Percentiles rank a stretch among this genome's conserved stretches.
These are phyloP conservation scores for Drosophila colorata DNA, from an alignment of 2,888 invertebrate genomes.

Conservation along the genomic window DNA sequence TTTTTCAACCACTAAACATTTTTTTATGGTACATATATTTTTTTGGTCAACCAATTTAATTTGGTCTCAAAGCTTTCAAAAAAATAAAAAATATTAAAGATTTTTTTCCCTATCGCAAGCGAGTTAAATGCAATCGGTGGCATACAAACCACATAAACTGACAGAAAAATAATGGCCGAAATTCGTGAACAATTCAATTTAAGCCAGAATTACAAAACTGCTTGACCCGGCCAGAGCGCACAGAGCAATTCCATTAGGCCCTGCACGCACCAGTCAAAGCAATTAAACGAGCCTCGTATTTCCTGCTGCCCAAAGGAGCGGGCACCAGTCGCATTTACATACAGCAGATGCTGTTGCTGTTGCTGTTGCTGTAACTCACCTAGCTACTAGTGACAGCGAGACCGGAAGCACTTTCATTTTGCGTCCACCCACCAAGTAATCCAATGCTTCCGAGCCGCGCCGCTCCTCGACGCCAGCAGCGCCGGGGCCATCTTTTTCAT, in stretches of 20 bases:
- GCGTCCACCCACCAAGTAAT: slow-evolving; percentile 93
- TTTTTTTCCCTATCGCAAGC: neutral
- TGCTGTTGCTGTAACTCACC: slow-evolving; percentile 85
- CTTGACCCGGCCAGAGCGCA: slow-evolving; percentile 16
- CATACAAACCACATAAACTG: slow-evolving; percentile 8
- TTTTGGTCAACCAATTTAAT: neutral
- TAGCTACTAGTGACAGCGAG: slow-evolving; percentile 93
- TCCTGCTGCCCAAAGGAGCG: slow-evolving; percentile 20
- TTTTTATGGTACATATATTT: too few relatives aligned
- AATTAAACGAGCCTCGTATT: slow-evolving; percentile 51
- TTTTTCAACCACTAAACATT: too few relatives aligned
- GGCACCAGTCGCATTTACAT: slow-evolving; percentile 43
- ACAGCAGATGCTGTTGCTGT: slow-evolving; percentile 13
- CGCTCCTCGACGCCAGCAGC: slow-evolving; percentile 66
- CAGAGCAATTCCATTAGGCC: slow-evolving; percentile 25
- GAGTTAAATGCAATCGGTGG: slow-evolving; percentile 8
- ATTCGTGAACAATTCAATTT: slow-evolving; percentile 56
- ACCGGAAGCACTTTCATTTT: slow-evolving; percentile 94
- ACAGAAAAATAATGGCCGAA: slow-evolving; percentile 36
- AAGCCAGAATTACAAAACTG: slow-evolving; percentile 29
- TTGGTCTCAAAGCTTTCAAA: neutral
- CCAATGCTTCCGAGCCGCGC: slow-evolving; percentile 86
- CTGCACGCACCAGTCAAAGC: slow-evolving; percentile 22
- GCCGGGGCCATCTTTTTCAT: slow-evolving; percentile 57
- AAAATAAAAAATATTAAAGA: slow-evolving; percentile 1